Base-by-base conservation (phyloP, 2,888 invertebrate species). In the Uropetala carovei region DNA sequence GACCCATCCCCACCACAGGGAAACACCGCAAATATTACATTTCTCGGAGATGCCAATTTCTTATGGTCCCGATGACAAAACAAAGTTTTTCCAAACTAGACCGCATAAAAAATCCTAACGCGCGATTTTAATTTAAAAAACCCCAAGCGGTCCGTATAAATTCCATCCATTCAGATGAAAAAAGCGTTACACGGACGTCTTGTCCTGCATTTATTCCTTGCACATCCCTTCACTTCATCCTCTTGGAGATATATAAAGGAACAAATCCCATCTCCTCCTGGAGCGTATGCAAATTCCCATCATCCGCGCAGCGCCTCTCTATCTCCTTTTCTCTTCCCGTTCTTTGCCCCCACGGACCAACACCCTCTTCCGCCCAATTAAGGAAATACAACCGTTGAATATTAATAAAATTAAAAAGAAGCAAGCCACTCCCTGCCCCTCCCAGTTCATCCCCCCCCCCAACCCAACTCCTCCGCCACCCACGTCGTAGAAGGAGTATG, bases 391-490 rank as follows among this genome's bases (percentile, higher is more conserved):
- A 64, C 89, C 89, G 89, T 64, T 89, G 89, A 89, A 89, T 89
- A 89, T 89, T 89, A 89, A 89, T 89, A 89, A 89, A 89, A 89
- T 89, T 89, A 89, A 89, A 89, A 89, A 89, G 89, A 89, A 89
- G 89, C 89, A 30, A 86, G 86, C 86, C 86, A 85, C 57, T 85
- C 85, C n/a, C 58, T 56, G 18, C 0, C 30, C 10, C 10, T 2
- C 83, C 56, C n/a, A 13, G 4, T 43, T 16, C 84, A 5, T 86
- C 27, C 86, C 27, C 14, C 59, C 27, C 86, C 27, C 14, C 59
- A n/a, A 18, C 27, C 60, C 43, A 43, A 1, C 14, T 30, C 18
- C 30, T 16, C 30, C 9, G 27, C 43, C 68, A n/a, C n/a, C 43
- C 64, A 14, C 60, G 83, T 16, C 9, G 83, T 16, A 56, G 30